Base-by-base conservation (phyloP, 1,140 invertebrate genomes). In the Oryctes rhinoceros region DNA sequence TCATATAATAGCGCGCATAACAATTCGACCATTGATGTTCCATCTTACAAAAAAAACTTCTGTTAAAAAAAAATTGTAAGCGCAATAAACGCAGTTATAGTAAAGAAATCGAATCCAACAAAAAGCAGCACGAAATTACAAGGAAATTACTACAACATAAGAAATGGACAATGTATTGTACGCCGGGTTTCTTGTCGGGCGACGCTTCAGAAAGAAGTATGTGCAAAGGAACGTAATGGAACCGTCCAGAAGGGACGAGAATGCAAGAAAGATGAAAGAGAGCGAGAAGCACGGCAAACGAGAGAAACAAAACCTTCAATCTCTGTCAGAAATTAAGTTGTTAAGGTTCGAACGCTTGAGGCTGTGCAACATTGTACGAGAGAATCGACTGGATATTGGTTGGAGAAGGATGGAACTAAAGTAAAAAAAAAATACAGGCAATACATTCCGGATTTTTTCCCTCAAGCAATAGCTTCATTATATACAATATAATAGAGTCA, bases 301-400 rank as follows among this genome's bases (percentile, higher is more conserved):
- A 71, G 65, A 47, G 79, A 80, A 79, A 76, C 78, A 79, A 81
- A 81, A 81, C 78, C 78, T 79, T 65, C 78, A 81, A 79, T 81
- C 80, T 77, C 71, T 79, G 49, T 76, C 78, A 49, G 80, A 81
- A 81, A 81, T 81, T 81, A 81, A 81, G 80, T 81, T 81, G 80
- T 81, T 81, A 81, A 79, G 71, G 24, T 81, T 81, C 59, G 78
- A 76, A 24, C 78, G 80, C 80, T 77, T 30, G 47, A 53, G 78
- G 80, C 80, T 78, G 80, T 30, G 47, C 80, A 76, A 65, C 80
- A 71, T 81, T 81, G 78, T 79, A 81, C 65, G 48, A 44, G 18
- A 5, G 53, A 71, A 71, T 71, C 62, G 24, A 37, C 13, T 13
- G 53, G 53, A 5, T 7, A 7, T 37, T 71, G 24, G 35, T 6